These are phyloP conservation scores for Aporrectodea caliginosa DNA, from an alignment of 1,140 invertebrate genomes.

Conservation along the genomic window DNA sequence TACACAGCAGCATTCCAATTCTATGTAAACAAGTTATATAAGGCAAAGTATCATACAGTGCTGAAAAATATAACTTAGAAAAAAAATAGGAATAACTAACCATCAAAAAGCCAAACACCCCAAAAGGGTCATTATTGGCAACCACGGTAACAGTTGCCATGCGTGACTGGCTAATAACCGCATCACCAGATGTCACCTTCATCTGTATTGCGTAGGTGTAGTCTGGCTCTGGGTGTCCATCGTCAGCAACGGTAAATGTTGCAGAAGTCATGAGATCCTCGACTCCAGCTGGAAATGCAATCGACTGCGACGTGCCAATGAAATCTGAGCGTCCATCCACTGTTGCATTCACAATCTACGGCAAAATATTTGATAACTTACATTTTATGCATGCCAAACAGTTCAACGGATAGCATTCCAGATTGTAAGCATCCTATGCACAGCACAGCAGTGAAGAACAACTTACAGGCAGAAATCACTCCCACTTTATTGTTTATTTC, in stretches of 20 bases:
- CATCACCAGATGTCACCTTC: neutral
- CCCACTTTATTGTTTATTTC: too few relatives aligned
- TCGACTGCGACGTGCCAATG: neutral
- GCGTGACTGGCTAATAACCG: neutral
- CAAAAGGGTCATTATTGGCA: neutral
- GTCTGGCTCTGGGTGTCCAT: neutral
- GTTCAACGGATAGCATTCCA: too few relatives aligned
- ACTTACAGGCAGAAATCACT: too few relatives aligned
- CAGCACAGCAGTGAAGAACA: too few relatives aligned
- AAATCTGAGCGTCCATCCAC: neutral
- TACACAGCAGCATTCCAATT: too few relatives aligned
- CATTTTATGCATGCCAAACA: too few relatives aligned
- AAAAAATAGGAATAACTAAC: neutral
- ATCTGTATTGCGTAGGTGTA: neutral
- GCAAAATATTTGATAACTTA: too few relatives aligned
- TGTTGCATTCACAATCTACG: neutral
- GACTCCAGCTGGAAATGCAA: neutral
- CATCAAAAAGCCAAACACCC: neutral
- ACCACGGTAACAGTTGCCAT: neutral
- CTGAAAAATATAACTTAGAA: too few relatives aligned
- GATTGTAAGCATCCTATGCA: too few relatives aligned
- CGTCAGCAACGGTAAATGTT: neutral
- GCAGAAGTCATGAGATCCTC: neutral
- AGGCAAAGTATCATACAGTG: too few relatives aligned
- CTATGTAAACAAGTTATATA: too few relatives aligned